These are phyloP conservation scores for Rotaria sp. DNA, from an alignment of 2,888 invertebrate genomes.

Conservation along the genomic window DNA sequence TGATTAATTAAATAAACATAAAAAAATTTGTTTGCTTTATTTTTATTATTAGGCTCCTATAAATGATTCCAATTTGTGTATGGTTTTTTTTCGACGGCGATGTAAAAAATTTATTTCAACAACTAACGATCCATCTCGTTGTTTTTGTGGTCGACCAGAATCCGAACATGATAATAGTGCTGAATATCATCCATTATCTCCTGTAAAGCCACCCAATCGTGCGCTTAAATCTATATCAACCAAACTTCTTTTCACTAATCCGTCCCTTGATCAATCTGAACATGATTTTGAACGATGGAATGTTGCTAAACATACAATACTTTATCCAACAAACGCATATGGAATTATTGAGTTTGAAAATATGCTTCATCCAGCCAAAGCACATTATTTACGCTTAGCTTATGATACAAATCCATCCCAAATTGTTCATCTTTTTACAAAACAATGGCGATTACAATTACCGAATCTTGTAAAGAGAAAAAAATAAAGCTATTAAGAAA, in stretches of 20 bases:
- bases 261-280: constrained; percentile 32
- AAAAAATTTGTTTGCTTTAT: background rate
- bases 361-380: constrained; percentile 57
- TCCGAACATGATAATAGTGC: background rate
- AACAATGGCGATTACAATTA: constrained; percentile 87
- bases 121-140: background rate
- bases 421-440: constrained; percentile 79
- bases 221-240: background rate
- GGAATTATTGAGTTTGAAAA: constrained; percentile 97
- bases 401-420: constrained; percentile 89
- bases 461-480: constrained; percentile 67
- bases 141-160: constrained; percentile 14
- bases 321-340: constrained; percentile 87
- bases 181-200: background rate
- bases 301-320: constrained; percentile 75
- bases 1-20: background rate
- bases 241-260: background rate
- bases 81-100: constrained; percentile 12
- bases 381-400: constrained; percentile 82
- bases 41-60: background rate
- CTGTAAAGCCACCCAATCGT: background rate
- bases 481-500: too few species aligned
- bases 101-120: constrained; percentile 12
- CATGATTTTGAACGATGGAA: constrained; percentile 63
- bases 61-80: background rate